Percentiles rank a stretch among this genome's conserved stretches.
Conservation (phyloP, 2,113 vertebrate genomes). For the Ptilonorhynchus violaceus region DNA sequence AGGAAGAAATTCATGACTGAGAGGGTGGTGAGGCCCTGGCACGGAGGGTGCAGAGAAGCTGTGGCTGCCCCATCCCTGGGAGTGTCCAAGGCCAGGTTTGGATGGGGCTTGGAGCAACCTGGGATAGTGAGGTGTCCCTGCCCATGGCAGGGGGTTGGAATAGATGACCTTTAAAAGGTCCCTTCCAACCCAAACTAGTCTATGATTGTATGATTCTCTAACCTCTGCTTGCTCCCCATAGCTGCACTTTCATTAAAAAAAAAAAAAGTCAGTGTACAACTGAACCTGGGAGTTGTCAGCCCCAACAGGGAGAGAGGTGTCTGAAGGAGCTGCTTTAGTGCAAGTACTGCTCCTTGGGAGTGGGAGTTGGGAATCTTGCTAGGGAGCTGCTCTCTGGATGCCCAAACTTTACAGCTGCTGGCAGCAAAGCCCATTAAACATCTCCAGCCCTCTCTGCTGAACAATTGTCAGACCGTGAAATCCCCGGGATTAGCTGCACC, state of each 20-base stretch:
- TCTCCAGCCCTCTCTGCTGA: not conserved
- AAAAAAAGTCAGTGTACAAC: not conserved
- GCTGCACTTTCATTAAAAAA: not conserved
- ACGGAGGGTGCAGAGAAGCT: not conserved
- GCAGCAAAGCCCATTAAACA: not conserved
- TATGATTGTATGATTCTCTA: not conserved
- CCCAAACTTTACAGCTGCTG: not conserved
- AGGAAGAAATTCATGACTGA: not conserved
- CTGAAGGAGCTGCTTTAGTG: not conserved
- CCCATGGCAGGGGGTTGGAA: too few relatives aligned
- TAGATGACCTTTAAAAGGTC: not conserved
- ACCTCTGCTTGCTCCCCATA: not conserved
- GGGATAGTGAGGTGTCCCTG: not conserved
- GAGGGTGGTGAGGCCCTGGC: not conserved
- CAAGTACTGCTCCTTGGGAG: not conserved
- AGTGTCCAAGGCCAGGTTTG: accelerated
- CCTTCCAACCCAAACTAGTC: not conserved
- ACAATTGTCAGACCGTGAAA: not conserved
- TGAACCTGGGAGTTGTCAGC: not conserved
- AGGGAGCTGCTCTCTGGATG: not conserved
- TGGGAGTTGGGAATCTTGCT: not conserved
- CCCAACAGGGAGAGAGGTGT: not conserved
- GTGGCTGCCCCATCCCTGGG: not conserved
- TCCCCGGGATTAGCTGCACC: not conserved
- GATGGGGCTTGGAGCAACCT: accelerated